phyloP scores from a whole-genome alignment of 2,797 vertebrate species.

The Psittacula echo region DNA sequence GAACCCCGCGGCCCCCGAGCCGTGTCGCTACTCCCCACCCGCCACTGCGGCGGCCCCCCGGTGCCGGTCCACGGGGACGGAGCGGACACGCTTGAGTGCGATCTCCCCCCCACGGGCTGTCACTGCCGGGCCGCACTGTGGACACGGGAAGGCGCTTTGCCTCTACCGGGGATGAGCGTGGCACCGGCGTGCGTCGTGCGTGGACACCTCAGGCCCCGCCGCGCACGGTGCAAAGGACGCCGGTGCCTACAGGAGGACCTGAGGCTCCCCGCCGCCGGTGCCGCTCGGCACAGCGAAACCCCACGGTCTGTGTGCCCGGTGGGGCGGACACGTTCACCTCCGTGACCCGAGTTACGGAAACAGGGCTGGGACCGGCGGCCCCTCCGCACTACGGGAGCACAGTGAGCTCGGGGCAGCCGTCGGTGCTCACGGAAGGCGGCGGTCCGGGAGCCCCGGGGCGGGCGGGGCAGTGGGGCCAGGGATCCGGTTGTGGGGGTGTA shows the following conservation, averaged over 20 bases:
- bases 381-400: neutral
- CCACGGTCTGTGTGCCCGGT: no score
- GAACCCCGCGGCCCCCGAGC: neutral
- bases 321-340: neutral
- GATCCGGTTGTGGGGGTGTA: neutral
- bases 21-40: neutral
- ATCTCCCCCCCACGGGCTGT: neutral
- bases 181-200: neutral
- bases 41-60: neutral
- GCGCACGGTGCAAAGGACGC: neutral
- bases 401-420: neutral
- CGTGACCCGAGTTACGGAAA: neutral
- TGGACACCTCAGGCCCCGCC: neutral
- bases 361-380: neutral
- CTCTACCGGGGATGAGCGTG: neutral
- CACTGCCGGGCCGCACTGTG: neutral
- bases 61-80: neutral
- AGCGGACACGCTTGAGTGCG: neutral
- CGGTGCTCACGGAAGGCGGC: neutral
- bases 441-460: neutral
- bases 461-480: neutral
- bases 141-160: neutral
- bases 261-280: neutral
- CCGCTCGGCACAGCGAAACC: neutral
- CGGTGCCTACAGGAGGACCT: neutral